Evolutionary conservation across 2,113 vertebrate species (phyloP), one percentile per base, ranked within the genome.

Genomic region (Apteryx mantelli): DNA sequence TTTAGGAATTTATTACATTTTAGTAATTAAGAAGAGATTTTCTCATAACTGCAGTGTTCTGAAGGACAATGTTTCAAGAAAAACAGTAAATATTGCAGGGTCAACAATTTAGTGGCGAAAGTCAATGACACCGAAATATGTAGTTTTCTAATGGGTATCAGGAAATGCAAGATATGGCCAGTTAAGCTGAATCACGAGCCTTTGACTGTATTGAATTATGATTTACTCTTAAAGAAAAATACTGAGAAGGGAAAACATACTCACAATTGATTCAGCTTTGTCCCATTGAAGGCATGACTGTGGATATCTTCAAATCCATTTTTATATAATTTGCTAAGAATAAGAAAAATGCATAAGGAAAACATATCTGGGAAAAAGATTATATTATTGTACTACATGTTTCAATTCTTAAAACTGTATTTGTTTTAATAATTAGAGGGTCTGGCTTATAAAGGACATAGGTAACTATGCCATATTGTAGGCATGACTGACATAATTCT

Each of bases 301-400:
- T 99, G 97, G 93, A 99, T 99, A 96, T 99, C 98, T 98, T 98
- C 98, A 96, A 99, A 99, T 97, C 99, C 98, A 73, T 99, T 99
- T 98, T 98, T 98, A 84, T 98, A 98, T 53, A 99, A 97, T 97
- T 99, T 99, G 93, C 99, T 99, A 95, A 77, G 66, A 60, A 89
- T 42, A 69, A 95, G 56, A 10, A 58, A 68, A 36, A 91, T 13
- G 11, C 11, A 82, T 22, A 92, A 34, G 60, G 52, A 65, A 96
- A 73, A 74, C 15, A 61, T 55, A 90, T 82, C 91, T 84, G 40
- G 65, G 94, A 94, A 86, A 1, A 6, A 58, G 21, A 40, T 82
- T 83, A 53, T 2, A 1, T 70, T 50, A 52, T 22, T 17, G 14
- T 40, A 44, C 48, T 60, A 9, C 9, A 73, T 34, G 11, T 84